Base-by-base conservation (phyloP, 2,888 invertebrate genomes). In the Cataglyphis livida region DNA sequence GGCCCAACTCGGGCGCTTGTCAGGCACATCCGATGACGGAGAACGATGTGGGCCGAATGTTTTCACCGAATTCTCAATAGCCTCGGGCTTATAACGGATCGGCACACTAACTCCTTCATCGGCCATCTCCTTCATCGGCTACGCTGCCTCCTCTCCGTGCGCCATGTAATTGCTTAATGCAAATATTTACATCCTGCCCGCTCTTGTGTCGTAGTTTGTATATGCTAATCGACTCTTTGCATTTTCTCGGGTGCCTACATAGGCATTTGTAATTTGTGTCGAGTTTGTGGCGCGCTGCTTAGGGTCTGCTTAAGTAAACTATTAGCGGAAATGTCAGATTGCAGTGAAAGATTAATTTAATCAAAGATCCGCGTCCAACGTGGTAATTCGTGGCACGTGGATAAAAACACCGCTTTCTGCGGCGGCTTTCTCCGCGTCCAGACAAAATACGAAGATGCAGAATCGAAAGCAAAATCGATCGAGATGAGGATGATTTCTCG, bases 21-120 rank as follows among this genome's bases (percentile, higher is more conserved):
- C 21, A 44, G 76, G 73, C 73, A 79, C 66, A 71, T 85, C 65
- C 74, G 38, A 83, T 35, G 51, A 73, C 32, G 66, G 85, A 21
- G 81, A 70, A 71, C 85, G 85, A 93, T 92, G 91, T 92, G 90
- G 91, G 91, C 90, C 91, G 89, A 84, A 81, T 88, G 86, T 89
- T 86, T 86, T 90, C 92, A 88, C 90, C 93, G 92, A 93, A 94
- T 93, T 92, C 91, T 90, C 89, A 90, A 93, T 90, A 90, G 93
- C 93, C 93, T 89, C 89, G 85, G 93, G 93, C 93, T 89, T 85
- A 92, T 94, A 94, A 94, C 94, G 94, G 94, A 91, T 87, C 93
- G 93, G 88, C 93, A 92, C 90, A 93, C 93, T 93, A 92, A 93
- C 93, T 93, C 86, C 86, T 84, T 84, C 84, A 41, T 66, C 82